Evolutionary conservation across 2,888 invertebrate genomes (phyloP), one percentile per base, ranked within the genome.

Genomic region (Calameuta filiformis): DNA sequence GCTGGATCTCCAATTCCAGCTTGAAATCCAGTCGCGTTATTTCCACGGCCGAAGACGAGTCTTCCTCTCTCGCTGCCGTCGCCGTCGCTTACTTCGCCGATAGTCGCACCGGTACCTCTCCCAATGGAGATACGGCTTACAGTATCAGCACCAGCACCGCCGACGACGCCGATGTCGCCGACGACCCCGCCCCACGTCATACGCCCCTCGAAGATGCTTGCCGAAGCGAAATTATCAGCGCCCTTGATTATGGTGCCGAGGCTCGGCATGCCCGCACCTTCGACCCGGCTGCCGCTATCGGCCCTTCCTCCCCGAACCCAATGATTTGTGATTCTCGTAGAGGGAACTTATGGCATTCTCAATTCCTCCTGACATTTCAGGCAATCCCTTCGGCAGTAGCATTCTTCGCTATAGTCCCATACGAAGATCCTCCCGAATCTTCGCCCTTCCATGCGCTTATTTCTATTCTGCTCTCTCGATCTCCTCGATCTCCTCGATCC

Each of bases 201-300:
- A 91, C 91, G 91, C 89, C 87, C 88, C 84, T 87, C 89, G 87
- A 89, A 87, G 86, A 89, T 87, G 89, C 87, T 89, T 84, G 85
- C 86, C 83, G 87, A 85, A 31, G 71, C 73, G 68, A 88, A 83
- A 87, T 89, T 89, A 89, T 90, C 88, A 87, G 87, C 87, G 85
- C 82, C 87, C 87, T 85, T 89, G 89, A 89, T 89, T 85, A 87
- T 89, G 87, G 83, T 86, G 85, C 85, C 85, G 81, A 87, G 84
- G 83, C 82, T 85, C 85, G 90, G 88, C 89, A 89, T 90, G 87
- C 87, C 88, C 85, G 89, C 89, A 89, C 88, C 90, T 86, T 87
- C 90, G 89, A 87, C 83, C 85, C 85, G 82, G 31, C 31, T 69
- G 30, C 3, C 69, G 30, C 69, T 69, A 69, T 33, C 69, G 69